Base-by-base conservation (phyloP, 2,113 vertebrate genomes). In the Indicator maculatus region DNA sequence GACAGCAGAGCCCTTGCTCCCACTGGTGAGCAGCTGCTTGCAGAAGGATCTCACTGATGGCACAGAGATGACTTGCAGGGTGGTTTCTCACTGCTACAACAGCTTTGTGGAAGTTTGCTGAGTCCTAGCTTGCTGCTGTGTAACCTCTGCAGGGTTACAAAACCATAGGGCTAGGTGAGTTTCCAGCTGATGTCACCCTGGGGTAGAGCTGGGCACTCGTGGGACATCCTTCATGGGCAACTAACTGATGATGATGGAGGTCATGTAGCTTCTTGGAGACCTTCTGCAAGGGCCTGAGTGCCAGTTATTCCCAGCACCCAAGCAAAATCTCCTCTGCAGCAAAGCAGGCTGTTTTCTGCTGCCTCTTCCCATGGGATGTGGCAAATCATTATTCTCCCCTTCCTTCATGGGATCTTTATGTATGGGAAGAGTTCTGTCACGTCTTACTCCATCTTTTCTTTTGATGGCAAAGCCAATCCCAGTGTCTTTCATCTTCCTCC, bases 151-250 rank as follows among this genome's bases (percentile, higher is more conserved):
- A 16, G 82, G 63, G 1, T 41, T 4, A 26, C 30, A 28, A 8
- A 64, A 16, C 27, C 1, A 0, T 9, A 12, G 50, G 28, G 50
- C 4, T 30, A 20, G 30, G 38, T 28, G 61, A 30, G 53, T 33
- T 67, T 31, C 52, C 76, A 19, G 76, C 13, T 50, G 55, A 16
- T 28, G 64, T 53, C 3, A 4, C 31, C 28, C 8, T 45, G 26
- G 38, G 4, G 20, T 9, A 58, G 39, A 41, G 27, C 1, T 13
- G 47, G 61, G 24, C 24, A 14, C 3, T 0, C 0, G 0, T 36
- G 41, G 76, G 30, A 28, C 8, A 3, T n/a, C 17, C 41, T 41
- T 41, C 19, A 0, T 3, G 41, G 41, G 38, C 9, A 52, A 0
- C 53, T 17, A 55, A 0, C 47, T 17, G 59, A 72, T 44, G 16